These are phyloP conservation scores for Patiria pectinifera DNA, from an alignment of 53 echinoderm and acorn worm species.

Conservation along the genomic window DNA sequence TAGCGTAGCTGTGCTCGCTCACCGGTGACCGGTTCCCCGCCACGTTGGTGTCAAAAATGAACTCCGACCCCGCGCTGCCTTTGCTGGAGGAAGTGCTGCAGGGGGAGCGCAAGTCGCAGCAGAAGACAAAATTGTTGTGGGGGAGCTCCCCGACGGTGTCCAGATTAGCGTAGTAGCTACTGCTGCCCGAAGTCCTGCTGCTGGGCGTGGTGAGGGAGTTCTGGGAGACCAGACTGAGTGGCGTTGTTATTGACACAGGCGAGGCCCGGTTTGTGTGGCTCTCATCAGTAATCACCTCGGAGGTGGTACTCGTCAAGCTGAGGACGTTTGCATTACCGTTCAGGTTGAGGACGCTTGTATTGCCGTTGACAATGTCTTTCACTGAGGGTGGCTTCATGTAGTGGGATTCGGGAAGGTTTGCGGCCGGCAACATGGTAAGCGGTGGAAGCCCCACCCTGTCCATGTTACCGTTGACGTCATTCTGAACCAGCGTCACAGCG, in stretches of 20 bases:
- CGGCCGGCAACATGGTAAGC: not conserved
- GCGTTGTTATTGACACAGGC: slow-evolving; percentile 29
- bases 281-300: slow-evolving; percentile 12
- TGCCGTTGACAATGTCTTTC: slow-evolving; percentile 57
- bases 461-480: slow-evolving; percentile 71
- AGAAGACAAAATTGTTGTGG: slow-evolving; percentile 73
- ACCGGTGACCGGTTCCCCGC: slow-evolving; percentile 77
- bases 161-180: slow-evolving; percentile 90
- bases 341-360: slow-evolving; percentile 27
- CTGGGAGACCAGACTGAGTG: slow-evolving; percentile 23
- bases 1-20: slow-evolving; percentile 87
- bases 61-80: slow-evolving; percentile 81
- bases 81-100: slow-evolving; percentile 79
- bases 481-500: slow-evolving; percentile 55
- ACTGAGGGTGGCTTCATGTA: slow-evolving; percentile 59
- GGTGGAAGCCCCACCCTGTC: not conserved
- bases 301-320: not conserved
- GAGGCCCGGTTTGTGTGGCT: slow-evolving; percentile 15
- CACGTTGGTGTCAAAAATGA: slow-evolving; percentile 73
- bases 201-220: slow-evolving; percentile 28
- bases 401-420: slow-evolving; percentile 36
- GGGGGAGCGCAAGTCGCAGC: slow-evolving; percentile 77
- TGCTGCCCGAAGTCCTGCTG: slow-evolving; percentile 38
- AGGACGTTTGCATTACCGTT: slow-evolving; percentile 52
- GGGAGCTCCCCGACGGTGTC: slow-evolving; percentile 93